Evolutionary conservation across 2,113 vertebrate genomes (phyloP).

Genomic region (Meriones unguiculatus): DNA sequence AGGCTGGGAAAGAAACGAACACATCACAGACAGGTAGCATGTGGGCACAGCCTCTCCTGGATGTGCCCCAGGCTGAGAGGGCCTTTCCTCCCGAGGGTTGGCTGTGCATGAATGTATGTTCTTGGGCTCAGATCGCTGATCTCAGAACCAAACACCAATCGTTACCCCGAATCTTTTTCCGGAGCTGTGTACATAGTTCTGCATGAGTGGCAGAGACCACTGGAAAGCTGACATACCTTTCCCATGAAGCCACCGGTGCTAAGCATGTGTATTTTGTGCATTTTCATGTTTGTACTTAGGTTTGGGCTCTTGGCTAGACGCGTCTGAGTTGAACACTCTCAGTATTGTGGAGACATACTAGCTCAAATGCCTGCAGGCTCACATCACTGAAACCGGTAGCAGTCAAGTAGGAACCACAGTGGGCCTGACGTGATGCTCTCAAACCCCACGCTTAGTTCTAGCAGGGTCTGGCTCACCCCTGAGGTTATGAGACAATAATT

Average conservation of each 20-base stretch:
- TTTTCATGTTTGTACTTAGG: neutral
- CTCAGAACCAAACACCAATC: neutral
- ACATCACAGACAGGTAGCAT: neutral
- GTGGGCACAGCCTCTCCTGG: neutral
- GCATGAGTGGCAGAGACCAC: neutral
- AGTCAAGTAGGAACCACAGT: neutral
- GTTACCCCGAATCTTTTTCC: neutral
- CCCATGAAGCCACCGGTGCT: neutral
- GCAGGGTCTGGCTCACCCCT: neutral
- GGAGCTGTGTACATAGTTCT: neutral
- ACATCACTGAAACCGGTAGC: neutral
- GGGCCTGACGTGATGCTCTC: neutral
- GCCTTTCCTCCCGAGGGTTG: neutral
- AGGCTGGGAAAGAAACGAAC: neutral
- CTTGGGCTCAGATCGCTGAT: neutral
- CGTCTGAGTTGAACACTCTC: neutral
- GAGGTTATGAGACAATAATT: neutral
- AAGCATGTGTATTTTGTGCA: neutral
- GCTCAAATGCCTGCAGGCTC: neutral
- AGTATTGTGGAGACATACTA: neutral
- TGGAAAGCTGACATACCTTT: neutral
- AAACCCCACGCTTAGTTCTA: neutral
- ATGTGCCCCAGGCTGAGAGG: neutral
- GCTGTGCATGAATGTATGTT: neutral
- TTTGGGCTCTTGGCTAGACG: neutral